Evolutionary conservation across 2,113 vertebrate genomes (phyloP).

Genomic region (Bambusicola thoracicus): DNA sequence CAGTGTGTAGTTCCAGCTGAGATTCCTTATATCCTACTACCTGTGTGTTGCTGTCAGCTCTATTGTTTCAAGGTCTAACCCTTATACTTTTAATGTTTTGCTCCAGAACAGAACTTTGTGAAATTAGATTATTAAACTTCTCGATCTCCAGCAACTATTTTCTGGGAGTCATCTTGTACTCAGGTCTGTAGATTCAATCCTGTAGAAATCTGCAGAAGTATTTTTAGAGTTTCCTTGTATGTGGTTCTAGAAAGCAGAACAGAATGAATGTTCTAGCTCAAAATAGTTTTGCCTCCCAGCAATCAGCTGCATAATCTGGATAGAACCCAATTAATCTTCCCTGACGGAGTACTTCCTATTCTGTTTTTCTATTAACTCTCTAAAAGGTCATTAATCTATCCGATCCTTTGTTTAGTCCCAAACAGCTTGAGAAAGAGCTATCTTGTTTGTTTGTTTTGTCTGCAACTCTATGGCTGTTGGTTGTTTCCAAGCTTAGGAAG

Average conservation of each 20-base stretch:
- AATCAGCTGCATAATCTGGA: neutral
- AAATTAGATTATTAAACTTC: neutral
- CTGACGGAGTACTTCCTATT: neutral
- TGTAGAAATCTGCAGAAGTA: neutral
- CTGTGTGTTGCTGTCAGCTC: neutral
- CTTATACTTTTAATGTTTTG: neutral
- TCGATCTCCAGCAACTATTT: neutral
- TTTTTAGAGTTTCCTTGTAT: neutral
- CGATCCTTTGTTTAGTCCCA: neutral
- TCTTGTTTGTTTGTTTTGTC: neutral
- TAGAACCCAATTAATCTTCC: neutral
- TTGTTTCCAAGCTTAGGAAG: neutral
- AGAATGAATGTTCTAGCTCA: neutral
- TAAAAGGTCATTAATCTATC: slow-evolving; percentile 16
- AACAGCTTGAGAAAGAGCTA: neutral
- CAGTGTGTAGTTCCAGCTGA: neutral
- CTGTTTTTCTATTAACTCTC: neutral
- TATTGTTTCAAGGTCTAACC: accelerated
- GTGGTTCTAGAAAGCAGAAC: neutral
- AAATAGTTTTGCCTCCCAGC: neutral
- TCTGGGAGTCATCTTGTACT: neutral
- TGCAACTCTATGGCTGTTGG: neutral
- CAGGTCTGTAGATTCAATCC: neutral
- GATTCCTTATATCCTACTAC: neutral
- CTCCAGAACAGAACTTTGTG: neutral